Conservation (phyloP, 2,888 invertebrate species). For the Syrista parreyssii region DNA sequence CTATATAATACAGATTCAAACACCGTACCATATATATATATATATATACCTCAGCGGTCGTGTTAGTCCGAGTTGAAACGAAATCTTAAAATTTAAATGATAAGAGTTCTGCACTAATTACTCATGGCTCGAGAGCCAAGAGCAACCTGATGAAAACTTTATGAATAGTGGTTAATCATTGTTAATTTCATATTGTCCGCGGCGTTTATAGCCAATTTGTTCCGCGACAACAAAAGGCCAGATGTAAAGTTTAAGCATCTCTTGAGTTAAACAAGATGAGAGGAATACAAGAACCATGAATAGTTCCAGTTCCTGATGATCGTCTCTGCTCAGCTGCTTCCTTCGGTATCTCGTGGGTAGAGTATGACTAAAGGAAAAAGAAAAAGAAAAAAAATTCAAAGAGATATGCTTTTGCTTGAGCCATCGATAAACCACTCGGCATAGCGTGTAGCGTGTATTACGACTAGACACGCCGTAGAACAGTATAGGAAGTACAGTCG, state of each 20-base stretch:
- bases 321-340: not conserved
- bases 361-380: not conserved
- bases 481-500: not conserved
- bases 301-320: not conserved
- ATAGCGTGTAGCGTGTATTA: not conserved
- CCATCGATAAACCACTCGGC: not conserved
- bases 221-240: not conserved
- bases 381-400: not conserved
- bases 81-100: conserved; percentile 26
- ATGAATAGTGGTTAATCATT: conserved; percentile 26
- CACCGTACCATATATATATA: no score
- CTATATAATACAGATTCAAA: not conserved
- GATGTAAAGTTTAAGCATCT: not conserved
- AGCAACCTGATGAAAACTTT: conserved; percentile 16
- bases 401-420: not conserved
- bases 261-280: not conserved
- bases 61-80: not conserved
- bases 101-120: conserved; percentile 26
- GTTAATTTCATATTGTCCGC: conserved; percentile 31
- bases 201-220: conserved; percentile 26
- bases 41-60: not conserved
- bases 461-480: not conserved
- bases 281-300: not conserved
- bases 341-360: not conserved
- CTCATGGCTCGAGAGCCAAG: conserved; percentile 8